Base-by-base conservation (phyloP, 1,140 invertebrate species). In the Steinernema feltiae region DNA sequence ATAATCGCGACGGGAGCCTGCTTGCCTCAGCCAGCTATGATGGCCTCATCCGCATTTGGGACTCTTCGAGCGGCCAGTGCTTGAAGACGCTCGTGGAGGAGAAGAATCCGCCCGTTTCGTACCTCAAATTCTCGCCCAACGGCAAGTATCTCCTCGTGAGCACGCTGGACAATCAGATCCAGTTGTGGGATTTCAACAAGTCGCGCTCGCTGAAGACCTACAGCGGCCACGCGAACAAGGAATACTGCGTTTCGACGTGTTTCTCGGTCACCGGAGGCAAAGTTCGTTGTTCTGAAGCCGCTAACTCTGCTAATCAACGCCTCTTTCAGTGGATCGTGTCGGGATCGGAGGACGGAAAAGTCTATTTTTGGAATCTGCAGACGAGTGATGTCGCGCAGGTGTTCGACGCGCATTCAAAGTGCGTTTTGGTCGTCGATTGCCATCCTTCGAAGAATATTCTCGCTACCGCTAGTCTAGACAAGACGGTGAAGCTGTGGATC, bases 81-180 rank as follows among this genome's bases (percentile, higher is more conserved):
- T 89, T 99, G 79, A 99, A 99, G 89, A 99, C 97, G 1, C 88
- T 97, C 17, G 92, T 93, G 75, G 93, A 97, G 87, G 90, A 91
- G 85, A 96, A 98, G 84, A 99, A 99, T 89, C 95, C 96, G 17
- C 97, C 97, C 17, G 97, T 99, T 27, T 99, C 97, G 7, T 99
- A 98, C 90, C 97, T 99, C 0, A 99, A 99, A 88, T 99, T 99
- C 88, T 99, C 96, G 53, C 97, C 97, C 0, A 99, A 99, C 88
- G 97, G 97, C 79, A 99, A 99, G 89, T 99, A 99, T 84, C 98
- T 99, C 77, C 88, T 99, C 71, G 95, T 96, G 1, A 97, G 96
- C n/a, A 99, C 97, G 0, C 88, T 99, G 74, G 97, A 99, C 87
- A 99, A 98, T 88, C 89, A 81, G 86, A 90, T 99, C 1, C 99